Evolutionary conservation across 2,797 vertebrate genomes (phyloP), one percentile per base, ranked within the genome.

Genomic region (Notolepis coatsorum): DNA sequence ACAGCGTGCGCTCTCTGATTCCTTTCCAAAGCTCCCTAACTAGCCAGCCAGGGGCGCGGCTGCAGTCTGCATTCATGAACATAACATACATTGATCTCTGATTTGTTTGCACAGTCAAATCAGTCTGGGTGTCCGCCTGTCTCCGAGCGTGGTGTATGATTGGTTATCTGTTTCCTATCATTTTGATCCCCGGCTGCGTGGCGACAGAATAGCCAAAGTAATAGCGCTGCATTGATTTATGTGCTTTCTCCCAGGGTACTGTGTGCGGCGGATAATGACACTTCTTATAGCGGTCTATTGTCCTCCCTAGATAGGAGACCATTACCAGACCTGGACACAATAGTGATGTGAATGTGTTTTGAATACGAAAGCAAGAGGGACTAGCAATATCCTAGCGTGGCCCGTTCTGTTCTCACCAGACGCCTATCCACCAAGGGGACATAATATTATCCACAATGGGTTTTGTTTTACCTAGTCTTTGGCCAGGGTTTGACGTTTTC

Each of bases 151-250:
- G 18, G 48, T 63, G 67, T 60, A 38, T 65, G 81, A 89, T 84
- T 84, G 70, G 68, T 68, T 86, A 84, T 88, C 79, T 68, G 74
- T 82, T 88, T 85, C 74, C 86, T 61, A 73, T 86, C 35, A 75
- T 79, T 77, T 37, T 66, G 68, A 77, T 76, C 70, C 68, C 5
- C 49, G 37, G 50, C 52, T 54, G 4, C 43, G 51, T 76, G 75
- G 56, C 62, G 51, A n/a, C 31, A 56, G 70, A 43, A 77, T 24
- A 37, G 61, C 30, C 46, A 39, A 58, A 61, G 51, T 69, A 71
- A 86, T 78, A 73, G 27, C 24, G 65, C 27, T 4, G 24, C 47
- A 84, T 80, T 65, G 74, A 81, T 89, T 84, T 33, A 25, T 66
- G 57, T 52, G 35, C 27, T 5, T 45, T 15, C 24, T 68, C 46